Conservation (phyloP, 2,113 vertebrate species). For the Paradoxurus hermaphroditus region DNA sequence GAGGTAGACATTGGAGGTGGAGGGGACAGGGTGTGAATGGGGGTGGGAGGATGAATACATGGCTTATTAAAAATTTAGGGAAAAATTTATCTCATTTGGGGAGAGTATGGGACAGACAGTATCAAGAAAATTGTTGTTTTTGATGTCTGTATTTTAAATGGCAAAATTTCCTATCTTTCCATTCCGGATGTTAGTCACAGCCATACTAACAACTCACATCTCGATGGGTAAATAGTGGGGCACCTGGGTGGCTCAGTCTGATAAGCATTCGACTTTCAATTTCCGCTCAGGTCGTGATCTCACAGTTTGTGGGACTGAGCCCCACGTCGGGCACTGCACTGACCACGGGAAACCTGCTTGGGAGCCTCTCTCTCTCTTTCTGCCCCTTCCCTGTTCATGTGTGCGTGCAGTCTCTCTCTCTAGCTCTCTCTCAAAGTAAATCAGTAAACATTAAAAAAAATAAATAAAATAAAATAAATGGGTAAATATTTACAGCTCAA, state of each 20-base stretch:
- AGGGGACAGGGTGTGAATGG: not conserved
- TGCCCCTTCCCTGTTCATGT: too few relatives aligned
- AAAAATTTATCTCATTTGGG: not conserved
- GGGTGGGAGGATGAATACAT: not conserved
- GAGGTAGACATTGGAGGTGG: not conserved
- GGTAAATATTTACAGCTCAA: slow-evolving; percentile 56
- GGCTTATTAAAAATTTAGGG: not conserved
- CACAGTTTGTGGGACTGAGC: too few relatives aligned
- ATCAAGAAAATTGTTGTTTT: not conserved
- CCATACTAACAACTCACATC: not conserved
- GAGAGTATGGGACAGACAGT: not conserved
- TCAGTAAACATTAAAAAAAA: too few relatives aligned
- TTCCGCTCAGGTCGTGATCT: too few relatives aligned
- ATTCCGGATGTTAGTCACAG: slow-evolving; percentile 1
- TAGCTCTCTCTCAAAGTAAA: too few relatives aligned
- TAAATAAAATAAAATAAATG: not conserved
- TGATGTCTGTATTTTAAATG: not conserved
- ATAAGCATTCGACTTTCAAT: too few relatives aligned
- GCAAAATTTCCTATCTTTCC: not conserved
- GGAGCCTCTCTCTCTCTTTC: too few relatives aligned
- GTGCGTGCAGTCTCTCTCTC: too few relatives aligned
- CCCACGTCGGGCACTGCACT: too few relatives aligned
- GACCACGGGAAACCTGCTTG: too few relatives aligned
- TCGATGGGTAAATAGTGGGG: slow-evolving; percentile 41
- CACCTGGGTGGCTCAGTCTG: too few relatives aligned